These are phyloP conservation scores for Hirudinaria manillensis DNA, from an alignment of 2,888 invertebrate genomes.

Conservation along the genomic window DNA sequence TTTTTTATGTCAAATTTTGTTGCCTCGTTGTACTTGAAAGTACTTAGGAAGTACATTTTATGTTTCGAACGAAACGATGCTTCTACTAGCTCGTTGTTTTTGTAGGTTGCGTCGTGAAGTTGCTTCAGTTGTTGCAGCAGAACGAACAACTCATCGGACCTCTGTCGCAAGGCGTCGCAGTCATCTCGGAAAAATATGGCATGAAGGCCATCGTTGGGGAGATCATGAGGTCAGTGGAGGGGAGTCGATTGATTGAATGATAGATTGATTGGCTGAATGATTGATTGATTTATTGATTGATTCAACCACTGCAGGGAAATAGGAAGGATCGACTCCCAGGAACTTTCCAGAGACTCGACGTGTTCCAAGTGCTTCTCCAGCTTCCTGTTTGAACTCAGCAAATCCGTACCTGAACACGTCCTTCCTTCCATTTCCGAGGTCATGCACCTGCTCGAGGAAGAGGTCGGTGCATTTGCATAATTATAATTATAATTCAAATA, in stretches of 20 bases:
- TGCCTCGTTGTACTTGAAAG: no score
- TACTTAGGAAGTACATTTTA: no score
- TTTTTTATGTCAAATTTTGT: no score
- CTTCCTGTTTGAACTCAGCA: constrained; percentile 65
- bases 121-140: constrained; percentile 67
- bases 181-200: constrained; percentile 65
- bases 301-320: constrained; percentile 55
- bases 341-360: constrained; percentile 57
- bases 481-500: neutral
- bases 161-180: constrained; percentile 67
- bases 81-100: no score
- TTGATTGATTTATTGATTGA: neutral
- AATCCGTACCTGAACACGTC: constrained; percentile 62
- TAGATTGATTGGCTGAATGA: no score
- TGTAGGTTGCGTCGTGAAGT: constrained; percentile 45
- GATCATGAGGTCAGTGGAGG: constrained; percentile 58
- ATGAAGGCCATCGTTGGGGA: constrained; percentile 68
- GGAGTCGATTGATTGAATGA: neutral
- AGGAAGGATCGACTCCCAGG: constrained; percentile 64
- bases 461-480: constrained; percentile 43
- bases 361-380: constrained; percentile 55
- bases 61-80: no score
- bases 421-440: constrained; percentile 62
- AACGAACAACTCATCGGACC: constrained; percentile 68
- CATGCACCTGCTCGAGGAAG: constrained; percentile 61